A percentile compares a stretch with the other conserved stretches of the same genome.
Conservation (phyloP, 2,888 invertebrate genomes). For the Bombyx huttoni region DNA sequence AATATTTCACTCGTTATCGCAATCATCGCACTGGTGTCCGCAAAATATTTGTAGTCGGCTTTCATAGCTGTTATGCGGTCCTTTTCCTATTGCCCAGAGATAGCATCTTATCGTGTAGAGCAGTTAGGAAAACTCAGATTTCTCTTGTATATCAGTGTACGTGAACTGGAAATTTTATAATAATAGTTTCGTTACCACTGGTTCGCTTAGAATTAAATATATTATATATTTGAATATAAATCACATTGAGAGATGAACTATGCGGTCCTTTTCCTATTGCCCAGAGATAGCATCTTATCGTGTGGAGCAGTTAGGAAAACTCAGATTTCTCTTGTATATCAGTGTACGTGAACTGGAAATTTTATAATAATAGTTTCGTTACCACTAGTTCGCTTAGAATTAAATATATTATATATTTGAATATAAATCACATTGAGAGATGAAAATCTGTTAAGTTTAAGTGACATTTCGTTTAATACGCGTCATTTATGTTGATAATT, state of each 20-base stretch:
- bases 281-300: constrained; percentile 5
- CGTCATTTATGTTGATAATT: too few species aligned
- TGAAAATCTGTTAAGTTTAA: too few species aligned
- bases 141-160: constrained; percentile 7
- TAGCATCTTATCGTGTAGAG: constrained; percentile 3
- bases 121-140: constrained; percentile 7
- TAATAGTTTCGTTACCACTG: too few species aligned
- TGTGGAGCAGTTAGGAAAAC: constrained; percentile 5
- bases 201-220: too few species aligned
- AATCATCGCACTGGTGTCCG: background rate
- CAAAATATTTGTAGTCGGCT: background rate
- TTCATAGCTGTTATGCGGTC: background rate
- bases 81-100: constrained; percentile 4
- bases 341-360: constrained; percentile 7
- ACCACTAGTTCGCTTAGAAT: too few species aligned
- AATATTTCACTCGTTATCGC: background rate
- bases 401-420: too few species aligned
- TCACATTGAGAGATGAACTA: too few species aligned
- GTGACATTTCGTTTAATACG: too few species aligned
- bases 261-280: background rate
- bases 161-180: constrained; percentile 5
- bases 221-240: too few species aligned
- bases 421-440: too few species aligned
- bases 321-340: constrained; percentile 8
- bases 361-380: background rate